phyloP scores from a whole-genome alignment of 2,888 invertebrate genomes.

The Caenorhabditis auriculariae region DNA sequence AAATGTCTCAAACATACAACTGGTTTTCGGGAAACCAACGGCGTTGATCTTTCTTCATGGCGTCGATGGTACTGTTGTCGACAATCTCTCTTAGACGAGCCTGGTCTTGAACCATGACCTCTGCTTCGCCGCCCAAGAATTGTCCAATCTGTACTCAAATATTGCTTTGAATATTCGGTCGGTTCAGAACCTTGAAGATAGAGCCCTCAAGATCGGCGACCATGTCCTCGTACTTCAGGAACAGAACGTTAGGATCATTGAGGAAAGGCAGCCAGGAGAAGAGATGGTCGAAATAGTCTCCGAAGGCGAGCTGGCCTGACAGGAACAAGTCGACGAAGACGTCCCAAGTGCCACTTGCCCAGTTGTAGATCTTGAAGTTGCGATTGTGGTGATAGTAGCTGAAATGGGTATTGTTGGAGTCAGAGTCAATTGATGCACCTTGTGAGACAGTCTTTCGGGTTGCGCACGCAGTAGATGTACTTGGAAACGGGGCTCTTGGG shows the following conservation, averaged over 20 bases:
- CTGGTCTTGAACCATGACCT: slow-evolving; percentile 40
- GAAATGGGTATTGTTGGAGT: slow-evolving; percentile 5
- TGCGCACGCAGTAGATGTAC: slow-evolving; percentile 61
- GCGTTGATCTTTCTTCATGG: slow-evolving; percentile 60
- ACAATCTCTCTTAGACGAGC: slow-evolving; percentile 43
- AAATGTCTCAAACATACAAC: slow-evolving; percentile 28
- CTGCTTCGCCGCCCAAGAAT: slow-evolving; percentile 55
- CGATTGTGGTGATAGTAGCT: slow-evolving; percentile 53
- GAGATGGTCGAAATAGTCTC: slow-evolving; percentile 60
- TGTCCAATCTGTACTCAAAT: slow-evolving; percentile 44
- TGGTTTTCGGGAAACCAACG: slow-evolving; percentile 58
- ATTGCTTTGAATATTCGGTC: background rate
- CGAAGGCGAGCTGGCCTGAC: slow-evolving; percentile 53
- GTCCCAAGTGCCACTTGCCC: slow-evolving; percentile 49
- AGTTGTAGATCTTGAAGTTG: slow-evolving; percentile 62
- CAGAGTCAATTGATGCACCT: slow-evolving; percentile 19
- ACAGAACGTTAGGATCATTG: slow-evolving; percentile 53
- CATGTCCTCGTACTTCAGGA: slow-evolving; percentile 61
- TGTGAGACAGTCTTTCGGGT: slow-evolving; percentile 61
- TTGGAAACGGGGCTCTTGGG: slow-evolving; percentile 55
- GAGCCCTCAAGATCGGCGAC: slow-evolving; percentile 40
- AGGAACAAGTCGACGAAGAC: slow-evolving; percentile 59
- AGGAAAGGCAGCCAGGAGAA: slow-evolving; percentile 51
- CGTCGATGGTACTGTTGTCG: slow-evolving; percentile 49
- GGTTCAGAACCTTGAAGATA: slow-evolving; percentile 33